A percentile compares a stretch with the other conserved stretches of the same genome.
Conservation (phyloP, 2,888 invertebrate species). For the Gnatocerus cornutus region DNA sequence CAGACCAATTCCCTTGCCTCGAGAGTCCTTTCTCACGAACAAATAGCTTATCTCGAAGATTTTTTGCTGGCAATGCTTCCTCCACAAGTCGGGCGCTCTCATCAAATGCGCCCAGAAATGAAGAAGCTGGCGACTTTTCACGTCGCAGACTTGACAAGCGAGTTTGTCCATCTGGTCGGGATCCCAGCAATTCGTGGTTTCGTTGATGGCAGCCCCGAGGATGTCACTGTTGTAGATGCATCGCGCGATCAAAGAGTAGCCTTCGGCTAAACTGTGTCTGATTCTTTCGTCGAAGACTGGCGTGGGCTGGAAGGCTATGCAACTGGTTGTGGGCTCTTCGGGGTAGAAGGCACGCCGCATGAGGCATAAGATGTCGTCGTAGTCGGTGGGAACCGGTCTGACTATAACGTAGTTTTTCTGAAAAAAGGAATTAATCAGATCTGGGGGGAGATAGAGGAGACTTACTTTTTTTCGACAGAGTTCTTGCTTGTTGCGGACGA, state of each 20-base stretch:
- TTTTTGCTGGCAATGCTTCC: slow-evolving; percentile 69
- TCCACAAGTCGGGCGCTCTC: slow-evolving; percentile 71
- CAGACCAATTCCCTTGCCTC: slow-evolving; percentile 72
- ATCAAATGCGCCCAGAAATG: slow-evolving; percentile 74
- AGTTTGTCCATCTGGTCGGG: slow-evolving; percentile 73
- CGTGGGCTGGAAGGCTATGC: slow-evolving; percentile 70
- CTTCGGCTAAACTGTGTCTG: slow-evolving; percentile 44
- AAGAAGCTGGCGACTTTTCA: slow-evolving; percentile 71
- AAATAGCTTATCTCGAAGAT: slow-evolving; percentile 68
- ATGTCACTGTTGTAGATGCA: slow-evolving; percentile 67
- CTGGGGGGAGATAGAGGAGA: background rate
- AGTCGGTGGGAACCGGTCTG: slow-evolving; percentile 69
- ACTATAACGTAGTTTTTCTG: slow-evolving; percentile 63
- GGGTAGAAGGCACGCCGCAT: slow-evolving; percentile 73
- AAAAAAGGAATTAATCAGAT: background rate
- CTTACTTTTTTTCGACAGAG: slow-evolving; percentile 14
- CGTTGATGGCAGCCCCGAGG: slow-evolving; percentile 72
- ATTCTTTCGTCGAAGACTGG: slow-evolving; percentile 58
- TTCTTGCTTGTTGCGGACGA: slow-evolving; percentile 19
- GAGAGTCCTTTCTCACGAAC: slow-evolving; percentile 71
- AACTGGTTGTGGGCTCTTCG: slow-evolving; percentile 73
- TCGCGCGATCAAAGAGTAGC: slow-evolving; percentile 61
- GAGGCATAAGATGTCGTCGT: slow-evolving; percentile 70
- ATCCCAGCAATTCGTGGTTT: slow-evolving; percentile 73
- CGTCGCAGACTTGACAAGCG: slow-evolving; percentile 70